Percentiles rank a stretch among this genome's conserved stretches.
Conservation (phyloP, 1,140 invertebrate genomes). For the Aphis craccivora region DNA sequence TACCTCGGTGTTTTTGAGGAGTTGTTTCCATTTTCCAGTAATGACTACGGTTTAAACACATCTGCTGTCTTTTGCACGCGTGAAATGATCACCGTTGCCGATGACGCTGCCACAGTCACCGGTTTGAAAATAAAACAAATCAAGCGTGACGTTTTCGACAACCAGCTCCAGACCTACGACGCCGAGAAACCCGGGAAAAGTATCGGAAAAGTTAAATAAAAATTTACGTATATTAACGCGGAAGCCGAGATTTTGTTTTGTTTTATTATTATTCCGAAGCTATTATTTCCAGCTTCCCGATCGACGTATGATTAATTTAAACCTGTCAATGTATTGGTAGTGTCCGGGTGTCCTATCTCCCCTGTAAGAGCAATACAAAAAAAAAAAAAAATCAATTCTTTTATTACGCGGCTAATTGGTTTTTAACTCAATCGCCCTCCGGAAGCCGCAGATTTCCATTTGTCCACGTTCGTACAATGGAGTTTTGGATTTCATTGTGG, state of each 20-base stretch:
- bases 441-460: constrained; percentile 33
- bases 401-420: constrained; percentile 27
- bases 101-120: background rate
- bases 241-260: background rate
- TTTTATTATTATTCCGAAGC: background rate
- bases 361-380: background rate
- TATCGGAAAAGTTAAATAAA: background rate
- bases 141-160: background rate
- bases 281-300: background rate
- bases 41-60: constrained; percentile 33
- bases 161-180: background rate
- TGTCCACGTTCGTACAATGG: background rate
- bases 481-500: constrained; percentile 5
- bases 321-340: background rate
- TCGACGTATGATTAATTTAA: constrained; percentile 31
- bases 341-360: background rate
- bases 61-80: constrained; percentile 43
- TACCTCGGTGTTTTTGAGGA: background rate
- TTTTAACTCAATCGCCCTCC: background rate
- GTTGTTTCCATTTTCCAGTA: constrained; percentile 12
- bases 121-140: constrained; percentile 3
- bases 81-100: background rate
- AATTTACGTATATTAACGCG: background rate
- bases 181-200: background rate
- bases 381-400: background rate